A percentile compares a stretch with the other conserved stretches of the same genome.
These are phyloP conservation scores for Dastarcus helophoroides DNA, from an alignment of 2,888 invertebrate species.

Conservation along the genomic window DNA sequence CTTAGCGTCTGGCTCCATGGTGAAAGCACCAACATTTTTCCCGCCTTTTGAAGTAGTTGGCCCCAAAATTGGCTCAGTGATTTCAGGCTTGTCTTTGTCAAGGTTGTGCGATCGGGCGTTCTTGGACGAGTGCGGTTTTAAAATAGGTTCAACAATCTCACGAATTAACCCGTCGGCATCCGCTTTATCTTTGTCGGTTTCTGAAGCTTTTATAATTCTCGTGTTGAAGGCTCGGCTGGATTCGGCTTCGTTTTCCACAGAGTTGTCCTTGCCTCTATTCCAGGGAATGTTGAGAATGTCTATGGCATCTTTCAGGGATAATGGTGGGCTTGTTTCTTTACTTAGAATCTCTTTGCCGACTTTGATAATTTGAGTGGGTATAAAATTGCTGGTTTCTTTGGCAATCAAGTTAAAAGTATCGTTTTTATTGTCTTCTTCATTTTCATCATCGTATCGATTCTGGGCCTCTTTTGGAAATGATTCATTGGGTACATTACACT, in stretches of 20 bases:
- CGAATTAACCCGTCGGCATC: conserved; percentile 21
- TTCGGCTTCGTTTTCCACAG: conserved; percentile 37
- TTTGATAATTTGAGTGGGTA: conserved; percentile 34
- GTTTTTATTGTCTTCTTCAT: conserved; percentile 5
- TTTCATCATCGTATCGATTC: conserved; percentile 10
- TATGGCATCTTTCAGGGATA: conserved; percentile 33
- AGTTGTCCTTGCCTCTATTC: conserved; percentile 39
- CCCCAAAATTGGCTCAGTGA: conserved; percentile 54
- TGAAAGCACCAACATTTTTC: conserved; percentile 12
- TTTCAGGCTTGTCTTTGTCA: conserved; percentile 39
- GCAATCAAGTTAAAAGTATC: background rate
- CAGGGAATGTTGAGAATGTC: conserved; percentile 39
- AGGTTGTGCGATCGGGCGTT: conserved; percentile 40
- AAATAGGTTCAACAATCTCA: conserved; percentile 66
- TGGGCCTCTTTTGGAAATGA: conserved; percentile 14
- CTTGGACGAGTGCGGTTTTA: conserved; percentile 49
- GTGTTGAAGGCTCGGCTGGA: conserved; percentile 48
- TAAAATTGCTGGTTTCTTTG: conserved; percentile 23
- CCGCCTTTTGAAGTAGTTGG: conserved; percentile 24
- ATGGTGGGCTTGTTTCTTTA: conserved; percentile 16
- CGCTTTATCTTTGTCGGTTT: conserved; percentile 9
- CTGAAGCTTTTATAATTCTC: conserved; percentile 20
- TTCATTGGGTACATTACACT: conserved; percentile 58
- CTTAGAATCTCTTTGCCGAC: conserved; percentile 32
- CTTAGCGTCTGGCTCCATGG: conserved; percentile 23